A percentile compares a stretch with the other conserved stretches of the same genome.
Evolutionary conservation across 2,797 vertebrate genomes (phyloP).

Genomic region (Poeciliopsis presidionis): DNA sequence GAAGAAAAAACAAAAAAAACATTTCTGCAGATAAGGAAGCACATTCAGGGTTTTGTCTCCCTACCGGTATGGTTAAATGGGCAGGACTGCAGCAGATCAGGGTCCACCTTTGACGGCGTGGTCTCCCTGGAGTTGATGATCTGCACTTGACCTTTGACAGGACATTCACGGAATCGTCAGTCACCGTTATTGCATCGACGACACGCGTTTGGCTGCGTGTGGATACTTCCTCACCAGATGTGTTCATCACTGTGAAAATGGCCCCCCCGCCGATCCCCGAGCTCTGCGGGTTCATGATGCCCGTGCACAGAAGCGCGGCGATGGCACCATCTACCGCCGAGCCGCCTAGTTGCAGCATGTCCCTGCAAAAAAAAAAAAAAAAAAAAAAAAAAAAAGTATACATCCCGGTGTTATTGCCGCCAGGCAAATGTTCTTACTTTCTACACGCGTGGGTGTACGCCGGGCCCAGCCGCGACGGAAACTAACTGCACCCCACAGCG

Average conservation of each 20-base stretch:
- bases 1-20: neutral
- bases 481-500: neutral
- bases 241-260: slow-evolving; percentile 90
- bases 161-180: neutral
- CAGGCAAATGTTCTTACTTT: neutral
- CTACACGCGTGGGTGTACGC: neutral
- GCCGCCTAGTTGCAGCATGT: slow-evolving; percentile 84
- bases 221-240: slow-evolving; percentile 76
- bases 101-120: slow-evolving; percentile 45
- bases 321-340: slow-evolving; percentile 92
- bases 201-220: neutral
- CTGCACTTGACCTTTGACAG: slow-evolving; percentile 69
- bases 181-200: neutral
- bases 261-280: slow-evolving; percentile 92
- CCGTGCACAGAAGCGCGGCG: slow-evolving; percentile 89
- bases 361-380: slow-evolving; percentile 64
- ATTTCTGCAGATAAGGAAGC: neutral
- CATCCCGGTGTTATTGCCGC: neutral
- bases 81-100: slow-evolving; percentile 65
- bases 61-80: slow-evolving; percentile 47
- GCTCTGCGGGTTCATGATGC: slow-evolving; percentile 90
- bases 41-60: neutral
- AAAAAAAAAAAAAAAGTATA: neutral
- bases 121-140: slow-evolving; percentile 81
- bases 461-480: neutral